Conservation (phyloP, 1,140 invertebrate species). For the Luehdorfia chinensis region DNA sequence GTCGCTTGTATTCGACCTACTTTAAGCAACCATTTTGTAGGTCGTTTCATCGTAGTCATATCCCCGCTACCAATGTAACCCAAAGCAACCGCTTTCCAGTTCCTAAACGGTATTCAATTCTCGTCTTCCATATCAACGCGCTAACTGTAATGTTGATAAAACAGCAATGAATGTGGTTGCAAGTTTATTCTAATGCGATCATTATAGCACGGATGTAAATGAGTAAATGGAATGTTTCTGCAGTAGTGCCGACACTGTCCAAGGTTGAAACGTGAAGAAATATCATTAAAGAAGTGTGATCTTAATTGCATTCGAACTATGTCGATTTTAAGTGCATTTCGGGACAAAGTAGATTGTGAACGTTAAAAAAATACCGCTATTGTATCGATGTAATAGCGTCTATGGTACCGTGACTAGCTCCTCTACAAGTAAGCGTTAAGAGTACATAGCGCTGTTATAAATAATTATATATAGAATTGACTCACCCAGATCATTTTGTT, state of each 20-base stretch:
- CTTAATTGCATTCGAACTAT: slow-evolving; percentile 53
- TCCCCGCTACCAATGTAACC: slow-evolving; percentile 27
- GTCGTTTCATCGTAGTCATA: slow-evolving; percentile 46
- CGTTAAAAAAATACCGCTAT: not conserved
- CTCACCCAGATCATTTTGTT: too few relatives aligned
- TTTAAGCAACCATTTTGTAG: slow-evolving; percentile 45
- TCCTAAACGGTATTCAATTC: slow-evolving; percentile 21
- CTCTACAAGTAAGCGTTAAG: not conserved
- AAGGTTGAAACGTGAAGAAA: slow-evolving; percentile 51
- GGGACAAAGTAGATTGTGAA: slow-evolving; percentile 2
- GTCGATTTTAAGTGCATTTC: slow-evolving; percentile 29
- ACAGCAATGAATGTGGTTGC: slow-evolving; percentile 27
- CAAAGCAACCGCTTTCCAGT: slow-evolving; percentile 19
- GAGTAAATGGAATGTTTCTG: slow-evolving; percentile 17
- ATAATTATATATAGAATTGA: too few relatives aligned
- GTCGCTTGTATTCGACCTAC: slow-evolving; percentile 42
- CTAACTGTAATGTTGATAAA: slow-evolving; percentile 20
- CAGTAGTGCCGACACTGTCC: slow-evolving; percentile 30
- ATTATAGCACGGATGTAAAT: not conserved
- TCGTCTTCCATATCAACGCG: slow-evolving; percentile 15
- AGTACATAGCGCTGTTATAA: slow-evolving; percentile 14
- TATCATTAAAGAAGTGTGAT: slow-evolving; percentile 48
- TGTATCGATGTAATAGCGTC: not conserved
- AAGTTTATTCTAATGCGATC: slow-evolving; percentile 7
- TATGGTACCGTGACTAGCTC: not conserved